These are phyloP conservation scores for Mamestra configurata DNA, from an alignment of 1,140 invertebrate genomes.

Conservation along the genomic window DNA sequence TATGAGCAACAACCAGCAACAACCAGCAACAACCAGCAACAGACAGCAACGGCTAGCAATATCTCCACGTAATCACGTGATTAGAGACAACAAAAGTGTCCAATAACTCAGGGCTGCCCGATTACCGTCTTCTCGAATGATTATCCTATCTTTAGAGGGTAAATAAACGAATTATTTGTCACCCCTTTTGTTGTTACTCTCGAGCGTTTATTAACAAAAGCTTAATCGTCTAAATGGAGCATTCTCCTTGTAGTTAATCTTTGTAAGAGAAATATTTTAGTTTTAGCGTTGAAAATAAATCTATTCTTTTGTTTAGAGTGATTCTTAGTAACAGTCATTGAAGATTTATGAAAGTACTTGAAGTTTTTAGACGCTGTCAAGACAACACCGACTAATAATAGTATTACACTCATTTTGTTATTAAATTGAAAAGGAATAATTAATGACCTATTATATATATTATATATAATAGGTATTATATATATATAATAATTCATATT, in stretches of 20 bases:
- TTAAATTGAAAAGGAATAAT: background rate
- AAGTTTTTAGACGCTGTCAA: constrained; percentile 14
- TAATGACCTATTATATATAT: background rate
- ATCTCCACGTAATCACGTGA: constrained; percentile 12
- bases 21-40: too few species aligned
- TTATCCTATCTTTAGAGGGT: constrained; percentile 56
- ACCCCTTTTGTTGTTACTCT: constrained; percentile 64
- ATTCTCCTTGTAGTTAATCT: constrained; percentile 67
- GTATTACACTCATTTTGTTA: background rate
- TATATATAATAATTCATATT: too few species aligned
- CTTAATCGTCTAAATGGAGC: constrained; percentile 71
- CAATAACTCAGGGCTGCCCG: constrained; percentile 38
- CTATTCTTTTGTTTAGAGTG: constrained; percentile 59
- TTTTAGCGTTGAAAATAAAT: constrained; percentile 68
- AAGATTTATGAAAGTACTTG: constrained; percentile 34
- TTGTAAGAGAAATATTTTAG: constrained; percentile 69
- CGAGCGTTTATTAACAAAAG: constrained; percentile 69
- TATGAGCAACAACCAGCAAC: too few species aligned
- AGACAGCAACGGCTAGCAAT: background rate
- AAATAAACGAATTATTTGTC: constrained; percentile 74
- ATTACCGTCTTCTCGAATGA: constrained; percentile 51
- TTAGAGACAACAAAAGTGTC: constrained; percentile 41
- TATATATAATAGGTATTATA: background rate
- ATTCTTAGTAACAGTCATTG: constrained; percentile 42
- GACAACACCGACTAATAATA: background rate